A percentile compares a stretch with the other conserved stretches of the same genome.
These are phyloP conservation scores for Hepsetus odoe DNA, from an alignment of 2,113 vertebrate genomes.

Conservation along the genomic window DNA sequence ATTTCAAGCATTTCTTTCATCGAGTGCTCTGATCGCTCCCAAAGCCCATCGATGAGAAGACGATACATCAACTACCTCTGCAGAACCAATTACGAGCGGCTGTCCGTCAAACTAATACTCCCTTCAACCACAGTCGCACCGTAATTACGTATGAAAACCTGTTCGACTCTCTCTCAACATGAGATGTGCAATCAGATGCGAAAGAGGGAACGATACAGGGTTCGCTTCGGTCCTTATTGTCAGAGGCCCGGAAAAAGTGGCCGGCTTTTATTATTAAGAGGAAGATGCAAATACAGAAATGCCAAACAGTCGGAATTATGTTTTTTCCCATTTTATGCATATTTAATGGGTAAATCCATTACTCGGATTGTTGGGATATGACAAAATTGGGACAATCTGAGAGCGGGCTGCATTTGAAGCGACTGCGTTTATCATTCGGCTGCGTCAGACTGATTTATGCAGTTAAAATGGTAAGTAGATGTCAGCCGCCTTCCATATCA, in stretches of 20 bases:
- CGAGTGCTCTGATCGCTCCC: slow-evolving; percentile 47
- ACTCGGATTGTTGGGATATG: background rate
- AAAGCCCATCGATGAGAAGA: slow-evolving; percentile 47
- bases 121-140: slow-evolving; percentile 10
- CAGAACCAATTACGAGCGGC: slow-evolving; percentile 59
- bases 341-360: slow-evolving; percentile 5
- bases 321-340: slow-evolving; percentile 5
- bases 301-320: background rate
- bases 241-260: background rate
- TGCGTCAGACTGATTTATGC: slow-evolving; percentile 8
- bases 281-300: slow-evolving; percentile 11
- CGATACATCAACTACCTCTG: slow-evolving; percentile 56
- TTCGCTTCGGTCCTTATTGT: background rate
- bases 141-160: slow-evolving; percentile 26
- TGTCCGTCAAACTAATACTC: slow-evolving; percentile 54
- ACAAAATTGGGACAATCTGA: background rate
- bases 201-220: slow-evolving; percentile 5
- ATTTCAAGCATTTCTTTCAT: slow-evolving; percentile 59
- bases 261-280: background rate
- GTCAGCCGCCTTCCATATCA: background rate
- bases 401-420: background rate
- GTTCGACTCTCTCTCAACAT: background rate
- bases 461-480: background rate
- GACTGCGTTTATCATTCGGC: background rate
- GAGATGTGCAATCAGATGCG: slow-evolving; percentile 26